These are phyloP conservation scores for Oreochromis aureus DNA, from an alignment of 2,113 vertebrate species.

Conservation along the genomic window DNA sequence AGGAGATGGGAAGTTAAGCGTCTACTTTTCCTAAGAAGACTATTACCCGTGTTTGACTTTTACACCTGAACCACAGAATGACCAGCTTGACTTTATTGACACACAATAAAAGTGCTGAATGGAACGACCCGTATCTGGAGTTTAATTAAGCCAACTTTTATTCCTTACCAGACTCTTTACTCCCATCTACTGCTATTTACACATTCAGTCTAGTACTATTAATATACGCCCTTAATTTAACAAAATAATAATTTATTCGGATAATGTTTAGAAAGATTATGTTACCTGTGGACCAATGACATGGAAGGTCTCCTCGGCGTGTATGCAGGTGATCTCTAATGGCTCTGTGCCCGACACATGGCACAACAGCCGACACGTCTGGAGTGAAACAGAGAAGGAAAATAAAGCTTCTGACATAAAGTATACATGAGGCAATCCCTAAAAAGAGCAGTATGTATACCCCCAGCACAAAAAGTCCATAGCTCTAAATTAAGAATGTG, in stretches of 20 bases:
- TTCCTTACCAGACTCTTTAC: neutral
- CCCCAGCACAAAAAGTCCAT: neutral
- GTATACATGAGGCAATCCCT: neutral
- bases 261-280: neutral
- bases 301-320: slow-evolving; percentile 95
- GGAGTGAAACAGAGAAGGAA: neutral
- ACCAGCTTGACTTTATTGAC: neutral
- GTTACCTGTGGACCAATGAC: slow-evolving; percentile 95
- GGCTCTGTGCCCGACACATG: slow-evolving; percentile 95
- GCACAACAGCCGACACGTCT: slow-evolving; percentile 89
- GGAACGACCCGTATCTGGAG: neutral
- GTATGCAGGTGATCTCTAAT: slow-evolving; percentile 92
- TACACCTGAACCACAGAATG: neutral
- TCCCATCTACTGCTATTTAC: neutral
- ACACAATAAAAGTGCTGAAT: neutral
- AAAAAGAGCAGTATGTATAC: no score
- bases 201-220: neutral
- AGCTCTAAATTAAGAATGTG: neutral
- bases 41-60: neutral
- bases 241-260: neutral
- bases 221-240: neutral
- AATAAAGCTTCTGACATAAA: neutral
- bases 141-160: neutral
- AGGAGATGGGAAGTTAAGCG: neutral
- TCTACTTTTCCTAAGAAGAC: neutral